Base-by-base conservation (phyloP, 2,113 vertebrate genomes). In the Sitta europaea region DNA sequence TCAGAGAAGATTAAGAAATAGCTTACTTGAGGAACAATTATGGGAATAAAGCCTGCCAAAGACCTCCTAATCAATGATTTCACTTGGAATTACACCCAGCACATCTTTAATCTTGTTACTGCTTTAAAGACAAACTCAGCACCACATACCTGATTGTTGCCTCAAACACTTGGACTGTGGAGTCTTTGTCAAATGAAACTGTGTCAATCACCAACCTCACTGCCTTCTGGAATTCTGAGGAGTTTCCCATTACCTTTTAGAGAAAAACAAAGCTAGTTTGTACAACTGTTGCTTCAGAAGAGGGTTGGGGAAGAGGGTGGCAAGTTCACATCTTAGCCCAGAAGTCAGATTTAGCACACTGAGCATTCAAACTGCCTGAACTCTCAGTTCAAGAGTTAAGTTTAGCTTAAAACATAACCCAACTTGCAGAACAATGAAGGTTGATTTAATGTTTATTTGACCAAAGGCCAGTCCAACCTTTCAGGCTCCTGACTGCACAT, bases 101-200 rank as follows among this genome's bases (percentile, higher is more conserved):
- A 59, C 42, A 35, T n/a, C 63, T 62, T 67, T 29, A 31, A 59
- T 21, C 27, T 28, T 11, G 25, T 4, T 14, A 28, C 12, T 63
- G 70, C 12, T 67, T 28, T 50, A 18, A 38, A 28, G 40, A 31
- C 27, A 48, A 36, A 50, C 14, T 24, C 25, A 24, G 29, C 57
- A 43, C 3, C 2, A 96, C 86, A 0, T 97, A 99, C 99, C 99
- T 99, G 96, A 99, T 99, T 20, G 99, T 99, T 74, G 99, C 99
- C 96, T 99, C 99, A 92, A 99, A 99, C 62, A 99, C 99, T 79
- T 99, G 99, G 51, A 99, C 99, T 2, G 99, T 99, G 20, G 99
- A 99, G 96, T 99, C 99, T 97, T 98, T 99, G 96, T 99, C 99
- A 97, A 99, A 99, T 20, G 99, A 99, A 38, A 99, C 99, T 0